Base-by-base conservation (phyloP, 2,888 invertebrate genomes). In the Dermolepida albohirtum region DNA sequence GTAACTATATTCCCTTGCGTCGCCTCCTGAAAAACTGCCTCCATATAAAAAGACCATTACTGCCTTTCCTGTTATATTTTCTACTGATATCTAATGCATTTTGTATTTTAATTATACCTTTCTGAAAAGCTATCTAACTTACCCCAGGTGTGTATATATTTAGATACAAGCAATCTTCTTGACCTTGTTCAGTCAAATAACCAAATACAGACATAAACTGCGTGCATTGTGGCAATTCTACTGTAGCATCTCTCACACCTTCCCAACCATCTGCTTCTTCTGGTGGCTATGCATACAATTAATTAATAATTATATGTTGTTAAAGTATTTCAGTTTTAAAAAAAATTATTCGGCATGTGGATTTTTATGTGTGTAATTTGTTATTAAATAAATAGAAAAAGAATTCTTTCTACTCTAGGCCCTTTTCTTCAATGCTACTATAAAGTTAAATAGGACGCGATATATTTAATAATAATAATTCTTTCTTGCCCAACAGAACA, bases 11-110 rank as follows among this genome's bases (percentile, higher is more conserved):
- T 89, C 88, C 55, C 89, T 89, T 0, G 90, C 89, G 0, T 89
- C 87, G 0, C 92, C 92, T 67, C 90, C 89, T 78, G 92, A 86
- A 89, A 90, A 92, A 2, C 92, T 93, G 2, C 93, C 92, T 0
- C 90, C 90, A 69, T 90, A 90, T 69, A 90, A 84, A 83, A 90
- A 93, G 11, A 93, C 85, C 92, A 93, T 91, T 0, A 92, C 92
- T 0, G 92, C 91, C 6, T 87, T 78, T 1, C 17, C 7, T 16
- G 50, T 59, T 1, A n/a, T 49, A 14, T 50, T 43, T 22, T 47
- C 29, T 10, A 12, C 8, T 29, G 66, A 29, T 59, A 82, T 84
- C 77, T 65, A 14, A n/a, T 51, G 14, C 10, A 59, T 29, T n/a
- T 11, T 7, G 4, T 47, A 29, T n/a, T 59, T 8, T 41, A 11